Evolutionary conservation across 2,113 vertebrate species (phyloP).

Genomic region (Cynopterus brachyotis): DNA sequence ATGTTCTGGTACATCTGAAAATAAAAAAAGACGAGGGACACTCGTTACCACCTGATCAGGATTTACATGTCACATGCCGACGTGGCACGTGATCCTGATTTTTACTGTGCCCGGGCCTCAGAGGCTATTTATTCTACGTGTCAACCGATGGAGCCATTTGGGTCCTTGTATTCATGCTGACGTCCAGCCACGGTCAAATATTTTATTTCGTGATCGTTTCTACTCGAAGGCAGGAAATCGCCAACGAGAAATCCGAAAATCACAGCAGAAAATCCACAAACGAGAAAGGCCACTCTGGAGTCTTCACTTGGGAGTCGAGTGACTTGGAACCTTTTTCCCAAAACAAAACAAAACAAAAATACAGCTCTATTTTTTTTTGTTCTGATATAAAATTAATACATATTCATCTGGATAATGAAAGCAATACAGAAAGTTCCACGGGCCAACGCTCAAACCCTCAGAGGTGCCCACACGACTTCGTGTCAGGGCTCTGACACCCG

Average conservation of each 20-base stretch:
- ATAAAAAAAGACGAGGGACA: constrained; percentile 14
- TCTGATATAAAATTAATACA: not conserved
- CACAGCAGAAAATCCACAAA: not conserved
- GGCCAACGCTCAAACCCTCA: not conserved
- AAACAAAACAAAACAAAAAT: constrained; percentile 3
- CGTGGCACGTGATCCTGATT: not conserved
- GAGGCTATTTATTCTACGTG: not conserved
- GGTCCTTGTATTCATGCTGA: not conserved
- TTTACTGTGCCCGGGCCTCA: not conserved
- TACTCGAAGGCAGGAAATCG: not conserved
- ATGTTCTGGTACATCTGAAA: constrained; percentile 79
- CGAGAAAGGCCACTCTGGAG: not conserved
- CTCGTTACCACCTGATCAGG: not conserved
- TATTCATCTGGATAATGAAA: not conserved
- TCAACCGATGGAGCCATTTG: not conserved
- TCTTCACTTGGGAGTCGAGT: not conserved
- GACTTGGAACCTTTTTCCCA: not conserved
- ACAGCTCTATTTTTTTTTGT: not conserved
- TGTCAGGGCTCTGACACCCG: not conserved
- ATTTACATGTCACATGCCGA: accelerated
- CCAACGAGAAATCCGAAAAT: not conserved
- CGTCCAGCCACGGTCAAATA: not conserved
- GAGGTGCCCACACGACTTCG: not conserved
- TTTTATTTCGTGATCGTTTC: not conserved
- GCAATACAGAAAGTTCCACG: not conserved